phyloP scores from a whole-genome alignment of 2,797 vertebrate genomes.

The Melanotaenia boesemani region DNA sequence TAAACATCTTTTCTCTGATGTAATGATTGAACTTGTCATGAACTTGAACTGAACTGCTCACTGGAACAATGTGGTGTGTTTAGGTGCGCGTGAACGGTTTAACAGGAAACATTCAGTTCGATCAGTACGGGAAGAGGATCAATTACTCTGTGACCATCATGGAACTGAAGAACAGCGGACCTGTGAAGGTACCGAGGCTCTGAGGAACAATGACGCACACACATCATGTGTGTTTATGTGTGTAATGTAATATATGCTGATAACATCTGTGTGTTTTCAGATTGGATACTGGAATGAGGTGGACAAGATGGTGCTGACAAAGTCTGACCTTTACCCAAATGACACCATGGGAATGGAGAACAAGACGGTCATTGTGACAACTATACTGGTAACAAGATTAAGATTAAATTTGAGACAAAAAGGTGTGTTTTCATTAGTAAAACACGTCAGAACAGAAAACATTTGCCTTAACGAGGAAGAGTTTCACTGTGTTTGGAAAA shows the following conservation, averaged over 20 bases:
- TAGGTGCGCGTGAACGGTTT: conserved; percentile 96
- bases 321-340: conserved; percentile 91
- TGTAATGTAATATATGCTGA: background rate
- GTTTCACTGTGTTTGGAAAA: no score
- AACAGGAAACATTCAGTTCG: conserved; percentile 97
- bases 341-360: conserved; percentile 96
- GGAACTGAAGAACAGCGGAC: conserved; percentile 96
- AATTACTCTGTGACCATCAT: conserved; percentile 97
- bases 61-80: conserved; percentile 41
- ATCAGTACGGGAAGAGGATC: conserved; percentile 96
- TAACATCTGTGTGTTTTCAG: conserved; percentile 73
- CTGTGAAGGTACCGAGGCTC: conserved; percentile 88
- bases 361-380: conserved; percentile 97
- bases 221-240: background rate
- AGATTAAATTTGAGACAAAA: no score
- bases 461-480: no score
- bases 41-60: no score
- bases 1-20: no score
- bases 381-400: conserved; percentile 87
- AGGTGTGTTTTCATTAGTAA: no score
- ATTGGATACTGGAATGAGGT: conserved; percentile 98
- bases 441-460: no score
- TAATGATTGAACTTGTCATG: no score
- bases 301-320: conserved; percentile 97
- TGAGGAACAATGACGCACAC: background rate